A percentile compares a stretch with the other conserved stretches of the same genome.
Evolutionary conservation across 2,797 vertebrate genomes (phyloP).

Genomic region (Melanotaenia boesemani): DNA sequence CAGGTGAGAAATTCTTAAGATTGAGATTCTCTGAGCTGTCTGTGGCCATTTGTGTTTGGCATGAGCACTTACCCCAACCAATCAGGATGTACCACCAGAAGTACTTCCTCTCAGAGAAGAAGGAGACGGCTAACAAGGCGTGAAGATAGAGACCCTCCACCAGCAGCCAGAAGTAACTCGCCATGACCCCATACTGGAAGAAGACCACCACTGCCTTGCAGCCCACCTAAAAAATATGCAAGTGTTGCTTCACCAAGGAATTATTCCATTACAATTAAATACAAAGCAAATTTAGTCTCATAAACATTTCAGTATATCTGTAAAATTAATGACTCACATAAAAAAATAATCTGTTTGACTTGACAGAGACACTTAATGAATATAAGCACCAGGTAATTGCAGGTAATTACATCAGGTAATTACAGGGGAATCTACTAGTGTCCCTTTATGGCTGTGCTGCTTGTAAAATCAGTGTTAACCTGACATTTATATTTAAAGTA

Average conservation of each 20-base stretch:
- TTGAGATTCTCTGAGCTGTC: not conserved
- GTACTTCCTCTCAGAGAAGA: conserved; percentile 98
- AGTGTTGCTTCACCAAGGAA: not conserved
- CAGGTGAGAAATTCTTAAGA: not conserved
- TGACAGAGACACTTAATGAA: not conserved
- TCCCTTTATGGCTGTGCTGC: not conserved
- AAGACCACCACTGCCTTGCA: conserved; percentile 93
- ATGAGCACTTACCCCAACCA: conserved; percentile 91
- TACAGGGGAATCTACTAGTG: not conserved
- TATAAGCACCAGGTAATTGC: not conserved
- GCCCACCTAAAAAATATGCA: conserved; percentile 82
- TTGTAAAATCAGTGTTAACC: not conserved
- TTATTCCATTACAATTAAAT: no score
- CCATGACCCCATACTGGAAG: conserved; percentile 96
- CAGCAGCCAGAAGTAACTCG: conserved; percentile 97
- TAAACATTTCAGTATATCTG: no score
- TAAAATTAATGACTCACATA: not conserved
- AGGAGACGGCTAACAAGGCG: conserved; percentile 92
- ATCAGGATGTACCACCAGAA: conserved; percentile 99
- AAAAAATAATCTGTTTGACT: not conserved
- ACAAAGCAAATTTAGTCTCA: no score
- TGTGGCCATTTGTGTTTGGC: conserved; percentile 12
- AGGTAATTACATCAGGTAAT: not conserved
- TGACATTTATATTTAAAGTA: not conserved
- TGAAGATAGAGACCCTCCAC: conserved; percentile 97